Evolutionary conservation across 2,888 invertebrate genomes (phyloP), one percentile per base, ranked within the genome.

Genomic region (Drosophila parthenogenetica): DNA sequence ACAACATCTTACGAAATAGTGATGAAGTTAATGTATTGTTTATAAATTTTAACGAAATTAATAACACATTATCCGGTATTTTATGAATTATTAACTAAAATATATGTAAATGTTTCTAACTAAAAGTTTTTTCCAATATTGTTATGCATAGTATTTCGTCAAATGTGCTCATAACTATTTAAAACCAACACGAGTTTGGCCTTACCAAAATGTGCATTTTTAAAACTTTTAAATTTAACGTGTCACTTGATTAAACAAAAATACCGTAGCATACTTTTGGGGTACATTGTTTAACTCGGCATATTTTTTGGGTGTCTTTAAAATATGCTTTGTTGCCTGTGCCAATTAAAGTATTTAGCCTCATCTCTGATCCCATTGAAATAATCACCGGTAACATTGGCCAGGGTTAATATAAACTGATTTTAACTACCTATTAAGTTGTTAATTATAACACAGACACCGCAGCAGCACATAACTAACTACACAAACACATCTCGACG

Each of bases 221-320:
- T 46, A 0, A n/a, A 11, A 0, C 8, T 19, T 43, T 32, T 1
- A 43, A 54, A 43, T 0, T 32, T n/a, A 42, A 17, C 25, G 39
- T 25, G 17, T 29, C 2, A 32, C 8, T n/a, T 1, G 13, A 25
- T 42, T 39, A 5, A 7, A 0, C 3, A 39, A 2, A 50, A 45
- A 32, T 29, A 7, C 3, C 39, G 2, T 13, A 14, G 60, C 62
- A 77, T 69, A 77, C 65, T 72, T 66, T 77, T 66, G 39, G 75
- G 64, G 29, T 13, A 3, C 0, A 0, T 1, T 7, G 37, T 14
- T 48, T 32, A 11, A 0, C 1, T 19, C 58, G 40, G 65, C 71
- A 71, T 71, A 77, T 17, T 63, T 63, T 77, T 68, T 25, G 43
- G 71, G 32, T 29, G 25, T 5, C 25, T 17, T 37, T 2, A 13